phyloP scores from a whole-genome alignment of 1,140 invertebrate species.

The Gryllus bimaculatus region DNA sequence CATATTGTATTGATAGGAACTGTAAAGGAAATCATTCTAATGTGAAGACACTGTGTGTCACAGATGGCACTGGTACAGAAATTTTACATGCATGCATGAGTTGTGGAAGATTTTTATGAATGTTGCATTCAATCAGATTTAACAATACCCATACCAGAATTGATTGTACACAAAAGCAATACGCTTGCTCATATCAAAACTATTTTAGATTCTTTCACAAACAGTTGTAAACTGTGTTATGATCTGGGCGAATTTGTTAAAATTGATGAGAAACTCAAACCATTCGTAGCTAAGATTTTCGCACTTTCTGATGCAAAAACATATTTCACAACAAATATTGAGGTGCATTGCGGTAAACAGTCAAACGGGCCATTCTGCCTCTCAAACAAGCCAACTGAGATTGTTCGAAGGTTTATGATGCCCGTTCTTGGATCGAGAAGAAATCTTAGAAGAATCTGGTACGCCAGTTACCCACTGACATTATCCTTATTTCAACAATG shows the following conservation, averaged over 20 bases:
- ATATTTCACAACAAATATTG: constrained; percentile 30
- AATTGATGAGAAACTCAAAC: constrained; percentile 39
- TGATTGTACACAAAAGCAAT: constrained; percentile 28
- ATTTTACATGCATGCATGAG: constrained; percentile 29
- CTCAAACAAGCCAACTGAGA: constrained; percentile 27
- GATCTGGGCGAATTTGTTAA: constrained; percentile 28
- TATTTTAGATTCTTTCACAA: constrained; percentile 29
- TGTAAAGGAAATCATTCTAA: neutral
- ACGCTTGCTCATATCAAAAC: constrained; percentile 31
- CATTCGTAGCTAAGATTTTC: constrained; percentile 35
- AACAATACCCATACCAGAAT: constrained; percentile 21
- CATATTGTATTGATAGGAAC: neutral
- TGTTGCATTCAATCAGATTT: constrained; percentile 30
- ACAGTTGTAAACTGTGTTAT: constrained; percentile 27
- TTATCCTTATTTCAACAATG: constrained; percentile 23
- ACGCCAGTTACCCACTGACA: constrained; percentile 29
- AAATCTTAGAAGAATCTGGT: constrained; percentile 29
- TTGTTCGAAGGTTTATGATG: constrained; percentile 24
- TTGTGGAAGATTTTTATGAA: constrained; percentile 30
- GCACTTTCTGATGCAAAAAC: constrained; percentile 29
- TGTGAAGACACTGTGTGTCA: neutral
- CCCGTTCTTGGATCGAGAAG: constrained; percentile 24
- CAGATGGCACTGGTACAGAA: constrained; percentile 25
- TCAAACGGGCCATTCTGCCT: constrained; percentile 28
- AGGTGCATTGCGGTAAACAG: constrained; percentile 30